Base-by-base conservation (phyloP, 2,113 vertebrate genomes). In the Fulica atra region DNA sequence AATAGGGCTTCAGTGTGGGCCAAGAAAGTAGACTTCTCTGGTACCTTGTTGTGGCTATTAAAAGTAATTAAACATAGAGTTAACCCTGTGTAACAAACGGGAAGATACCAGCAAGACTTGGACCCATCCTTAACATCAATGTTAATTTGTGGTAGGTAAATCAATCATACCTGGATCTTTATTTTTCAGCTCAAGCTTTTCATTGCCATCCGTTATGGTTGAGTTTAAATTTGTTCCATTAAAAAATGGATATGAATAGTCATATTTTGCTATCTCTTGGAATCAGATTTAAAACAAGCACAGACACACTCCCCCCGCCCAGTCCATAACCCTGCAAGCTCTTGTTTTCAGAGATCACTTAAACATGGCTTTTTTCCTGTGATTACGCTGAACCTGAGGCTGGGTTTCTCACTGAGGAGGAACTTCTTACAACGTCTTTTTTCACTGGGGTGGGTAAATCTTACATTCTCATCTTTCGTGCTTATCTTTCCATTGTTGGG, bases 51-150 rank as follows among this genome's bases (percentile, higher is more conserved):
- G 46, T 59, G 53, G 29, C 33, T 56, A 6, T 61, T 76, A n/a
- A 9, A 92, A 46, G 19, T 24, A 53, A 76, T 57, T 33, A 61
- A 46, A 57, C 31, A 20, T 23, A 65, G 42, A 53, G 1, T 60
- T 92, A 68, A 48, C 8, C 3, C 31, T 0, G 0, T 31, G 2
- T 51, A 78, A 48, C 17, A 60, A 56, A 71, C 5, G 48, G 28
- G 42, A 86, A 69, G 20, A 29, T 68, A 54, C 21, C 14, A 61
- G 42, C n/a, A 87, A 56, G 73, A 18, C 35, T 72, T 68, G 29
- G 18, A 48, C 40, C 33, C 1, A 1, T 51, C 13, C 14, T 77
- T 80, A 61, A 46, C 9, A 66, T 15, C 0, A 0, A 8, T 73
- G 5, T 6, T 38, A 5, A 16, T 51, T 25, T 78, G 31, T n/a